A percentile compares a stretch with the other conserved stretches of the same genome.
phyloP scores from a whole-genome alignment of 2,888 invertebrate genomes.

The Meliscaeva auricollis region DNA sequence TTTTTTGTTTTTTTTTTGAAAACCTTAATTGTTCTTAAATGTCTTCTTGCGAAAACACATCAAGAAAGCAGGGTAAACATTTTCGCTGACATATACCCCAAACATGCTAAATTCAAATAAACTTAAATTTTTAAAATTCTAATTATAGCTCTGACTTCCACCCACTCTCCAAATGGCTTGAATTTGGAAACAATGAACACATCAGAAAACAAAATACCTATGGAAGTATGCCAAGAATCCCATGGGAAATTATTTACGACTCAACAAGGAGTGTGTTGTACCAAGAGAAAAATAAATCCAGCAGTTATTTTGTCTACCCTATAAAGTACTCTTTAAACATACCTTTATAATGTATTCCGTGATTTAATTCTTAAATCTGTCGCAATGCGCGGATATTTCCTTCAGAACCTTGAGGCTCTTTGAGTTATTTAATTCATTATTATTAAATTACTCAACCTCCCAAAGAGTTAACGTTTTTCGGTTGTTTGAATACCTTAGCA shows the following conservation, averaged over 20 bases:
- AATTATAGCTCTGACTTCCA: too few relatives aligned
- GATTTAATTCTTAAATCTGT: conserved; percentile 13
- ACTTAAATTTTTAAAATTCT: too few relatives aligned
- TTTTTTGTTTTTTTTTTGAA: too few relatives aligned
- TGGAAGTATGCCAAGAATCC: neutral
- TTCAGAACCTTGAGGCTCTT: neutral
- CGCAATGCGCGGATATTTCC: neutral
- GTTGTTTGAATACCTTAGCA: neutral
- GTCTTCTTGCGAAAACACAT: too few relatives aligned
- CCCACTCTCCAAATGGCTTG: too few relatives aligned
- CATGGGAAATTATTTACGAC: neutral
- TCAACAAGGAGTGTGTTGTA: neutral
- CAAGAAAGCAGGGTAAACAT: too few relatives aligned
- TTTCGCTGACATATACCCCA: too few relatives aligned
- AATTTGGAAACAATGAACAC: neutral
- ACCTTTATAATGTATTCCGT: neutral
- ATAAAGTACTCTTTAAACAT: neutral
- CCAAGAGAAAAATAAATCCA: conserved; percentile 10
- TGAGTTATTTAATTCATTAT: neutral
- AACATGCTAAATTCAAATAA: too few relatives aligned
- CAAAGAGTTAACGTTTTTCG: neutral
- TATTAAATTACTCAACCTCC: neutral
- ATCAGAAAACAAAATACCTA: neutral
- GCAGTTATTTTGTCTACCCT: neutral
- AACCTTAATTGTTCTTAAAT: too few relatives aligned